Evolutionary conservation across 92 coral and sea anemone species (phyloP).

Genomic region (Parazoanthus swiftii): DNA sequence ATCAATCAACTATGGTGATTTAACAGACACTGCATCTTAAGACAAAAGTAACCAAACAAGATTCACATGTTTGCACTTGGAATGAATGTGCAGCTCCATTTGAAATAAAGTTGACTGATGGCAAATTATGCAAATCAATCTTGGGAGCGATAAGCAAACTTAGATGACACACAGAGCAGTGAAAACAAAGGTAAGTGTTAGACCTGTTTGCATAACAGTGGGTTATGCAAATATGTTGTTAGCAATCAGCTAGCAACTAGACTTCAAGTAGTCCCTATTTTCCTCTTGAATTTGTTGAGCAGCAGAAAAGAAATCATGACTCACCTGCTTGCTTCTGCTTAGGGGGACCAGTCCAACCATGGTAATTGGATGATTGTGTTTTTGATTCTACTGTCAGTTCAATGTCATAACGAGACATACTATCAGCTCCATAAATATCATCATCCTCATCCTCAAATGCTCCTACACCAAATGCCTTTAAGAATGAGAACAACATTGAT

Average conservation of each 20-base stretch:
- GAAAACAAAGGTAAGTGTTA: neutral
- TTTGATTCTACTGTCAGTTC: conserved; percentile 55
- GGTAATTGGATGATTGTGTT: conserved; percentile 48
- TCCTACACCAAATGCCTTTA: conserved; percentile 99
- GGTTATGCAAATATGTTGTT: neutral
- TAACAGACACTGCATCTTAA: no score
- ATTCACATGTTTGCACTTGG: no score
- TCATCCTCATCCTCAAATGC: conserved; percentile 98
- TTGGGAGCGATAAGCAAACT: no score
- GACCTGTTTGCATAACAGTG: neutral
- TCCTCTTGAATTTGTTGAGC: no score
- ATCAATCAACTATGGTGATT: no score
- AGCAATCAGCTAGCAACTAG: no score
- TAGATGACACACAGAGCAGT: neutral
- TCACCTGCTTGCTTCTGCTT: conserved; percentile 61
- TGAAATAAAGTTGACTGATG: no score
- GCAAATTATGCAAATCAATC: no score
- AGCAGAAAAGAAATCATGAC: neutral
- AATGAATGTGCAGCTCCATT: no score
- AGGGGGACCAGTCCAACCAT: conserved; percentile 98
- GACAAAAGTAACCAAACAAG: no score
- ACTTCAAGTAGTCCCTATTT: no score
- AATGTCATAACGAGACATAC: conserved; percentile 80
- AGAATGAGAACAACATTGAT: neutral
- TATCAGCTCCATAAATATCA: conserved; percentile 75